Conservation (phyloP, 2,888 invertebrate species). For the Andrena bicolor region DNA sequence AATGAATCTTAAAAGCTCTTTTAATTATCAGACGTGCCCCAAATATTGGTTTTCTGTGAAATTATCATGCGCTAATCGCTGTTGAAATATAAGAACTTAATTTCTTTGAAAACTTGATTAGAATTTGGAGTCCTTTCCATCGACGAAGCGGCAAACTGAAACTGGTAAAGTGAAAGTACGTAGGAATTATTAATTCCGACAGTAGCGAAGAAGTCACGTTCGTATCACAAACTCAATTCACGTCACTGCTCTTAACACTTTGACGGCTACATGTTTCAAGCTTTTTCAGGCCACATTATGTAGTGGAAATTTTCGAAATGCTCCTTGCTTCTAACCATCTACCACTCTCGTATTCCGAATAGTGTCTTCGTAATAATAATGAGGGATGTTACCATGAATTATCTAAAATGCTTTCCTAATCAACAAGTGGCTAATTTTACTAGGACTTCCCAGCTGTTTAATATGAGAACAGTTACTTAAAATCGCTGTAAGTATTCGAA, state of each 20-base stretch:
- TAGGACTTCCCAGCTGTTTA: too few relatives aligned
- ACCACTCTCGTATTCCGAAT: too few relatives aligned
- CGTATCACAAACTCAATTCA: conserved; percentile 12
- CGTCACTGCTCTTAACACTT: conserved; percentile 22
- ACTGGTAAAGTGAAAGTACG: neutral
- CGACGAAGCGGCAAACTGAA: neutral
- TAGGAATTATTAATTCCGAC: neutral
- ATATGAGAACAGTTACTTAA: too few relatives aligned
- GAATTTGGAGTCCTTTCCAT: neutral
- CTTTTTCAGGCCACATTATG: conserved; percentile 1
- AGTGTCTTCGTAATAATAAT: too few relatives aligned
- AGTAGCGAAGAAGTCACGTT: conserved; percentile 9
- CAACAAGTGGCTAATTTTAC: too few relatives aligned
- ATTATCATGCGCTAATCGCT: too few relatives aligned
- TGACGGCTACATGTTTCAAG: conserved; percentile 10
- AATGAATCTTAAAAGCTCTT: too few relatives aligned
- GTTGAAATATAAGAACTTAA: neutral
- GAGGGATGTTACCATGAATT: too few relatives aligned
- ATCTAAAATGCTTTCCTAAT: too few relatives aligned
- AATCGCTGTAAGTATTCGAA: neutral
- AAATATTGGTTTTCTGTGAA: too few relatives aligned
- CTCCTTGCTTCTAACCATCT: too few relatives aligned
- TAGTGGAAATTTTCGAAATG: conserved; percentile 1
- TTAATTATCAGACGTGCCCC: too few relatives aligned
- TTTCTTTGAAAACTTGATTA: neutral